A percentile compares a stretch with the other conserved stretches of the same genome.
Conservation (phyloP, 1,140 invertebrate genomes). For the Penaeus indicus region DNA sequence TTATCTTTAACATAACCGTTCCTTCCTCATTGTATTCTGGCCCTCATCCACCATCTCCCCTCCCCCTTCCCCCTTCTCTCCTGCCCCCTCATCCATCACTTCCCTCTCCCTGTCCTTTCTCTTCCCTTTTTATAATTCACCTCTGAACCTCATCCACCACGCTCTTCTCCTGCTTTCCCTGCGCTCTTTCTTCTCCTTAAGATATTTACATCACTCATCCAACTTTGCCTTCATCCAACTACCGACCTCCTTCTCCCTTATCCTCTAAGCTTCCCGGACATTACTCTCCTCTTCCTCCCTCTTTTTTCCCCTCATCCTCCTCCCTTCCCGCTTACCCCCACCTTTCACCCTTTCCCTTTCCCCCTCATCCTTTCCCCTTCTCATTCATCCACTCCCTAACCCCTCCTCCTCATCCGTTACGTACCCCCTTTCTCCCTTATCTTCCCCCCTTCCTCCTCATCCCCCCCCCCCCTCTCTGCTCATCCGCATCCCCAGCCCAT, state of each 20-base stretch:
- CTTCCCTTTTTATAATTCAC: too few species aligned
- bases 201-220: too few species aligned
- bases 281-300: too few species aligned
- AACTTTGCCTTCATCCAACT: background rate
- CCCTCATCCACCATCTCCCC: too few species aligned
- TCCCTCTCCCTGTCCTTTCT: too few species aligned
- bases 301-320: too few species aligned
- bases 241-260: background rate
- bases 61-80: background rate
- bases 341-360: slow-evolving; percentile 4
- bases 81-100: background rate
- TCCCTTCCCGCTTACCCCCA: background rate
- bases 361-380: slow-evolving; percentile 6
- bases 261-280: too few species aligned
- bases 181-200: too few species aligned
- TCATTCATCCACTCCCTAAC: background rate
- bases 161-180: too few species aligned
- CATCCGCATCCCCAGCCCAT: slow-evolving; percentile 2
- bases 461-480: background rate
- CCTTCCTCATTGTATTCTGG: too few species aligned
- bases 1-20: too few species aligned
- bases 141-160: too few species aligned
- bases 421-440: slow-evolving; percentile 4
- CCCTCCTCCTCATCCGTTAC: background rate
- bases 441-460: slow-evolving; percentile 8